These are phyloP conservation scores for Hoplostethus mediterraneus DNA, from an alignment of 2,797 vertebrate genomes.

Conservation along the genomic window DNA sequence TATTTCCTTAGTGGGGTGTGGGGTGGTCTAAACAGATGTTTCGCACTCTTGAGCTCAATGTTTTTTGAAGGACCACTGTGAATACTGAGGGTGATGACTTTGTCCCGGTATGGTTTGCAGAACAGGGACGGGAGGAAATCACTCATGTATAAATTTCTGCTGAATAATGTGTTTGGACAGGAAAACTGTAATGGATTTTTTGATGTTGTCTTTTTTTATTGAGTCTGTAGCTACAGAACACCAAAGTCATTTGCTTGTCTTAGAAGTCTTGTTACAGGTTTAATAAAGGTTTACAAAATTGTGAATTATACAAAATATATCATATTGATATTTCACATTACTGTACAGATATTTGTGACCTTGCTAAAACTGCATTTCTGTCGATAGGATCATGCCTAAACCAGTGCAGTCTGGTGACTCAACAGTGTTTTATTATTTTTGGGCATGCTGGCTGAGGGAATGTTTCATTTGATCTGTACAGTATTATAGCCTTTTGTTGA, in stretches of 20 bases:
- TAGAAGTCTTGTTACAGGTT: constrained; percentile 73
- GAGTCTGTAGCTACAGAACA: constrained; percentile 79
- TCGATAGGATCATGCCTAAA: constrained; percentile 64
- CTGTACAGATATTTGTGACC: constrained; percentile 79
- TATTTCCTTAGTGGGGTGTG: constrained; percentile 55
- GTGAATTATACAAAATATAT: constrained; percentile 86
- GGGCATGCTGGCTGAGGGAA: constrained; percentile 69
- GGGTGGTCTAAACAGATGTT: constrained; percentile 57
- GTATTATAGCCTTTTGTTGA: constrained; percentile 11
- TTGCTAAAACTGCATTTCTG: constrained; percentile 69
- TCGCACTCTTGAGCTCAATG: constrained; percentile 49
- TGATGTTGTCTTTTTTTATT: constrained; percentile 45
- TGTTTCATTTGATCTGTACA: constrained; percentile 55
- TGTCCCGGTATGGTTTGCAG: constrained; percentile 28
- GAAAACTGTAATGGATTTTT: constrained; percentile 50
- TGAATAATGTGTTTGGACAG: constrained; percentile 57
- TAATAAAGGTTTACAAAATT: constrained; percentile 81
- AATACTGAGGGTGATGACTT: constrained; percentile 61
- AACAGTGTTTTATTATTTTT: constrained; percentile 34
- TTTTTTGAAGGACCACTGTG: constrained; percentile 75
- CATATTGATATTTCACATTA: constrained; percentile 89
- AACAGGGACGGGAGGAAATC: constrained; percentile 41
- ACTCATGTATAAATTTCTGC: constrained; percentile 47
- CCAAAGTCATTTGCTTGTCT: constrained; percentile 86
- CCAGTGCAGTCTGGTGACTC: constrained; percentile 58